Percentiles rank a stretch among this genome's conserved stretches.
phyloP scores from a whole-genome alignment of 92 coral and sea anemone species.

The Scolanthus callimorphus region DNA sequence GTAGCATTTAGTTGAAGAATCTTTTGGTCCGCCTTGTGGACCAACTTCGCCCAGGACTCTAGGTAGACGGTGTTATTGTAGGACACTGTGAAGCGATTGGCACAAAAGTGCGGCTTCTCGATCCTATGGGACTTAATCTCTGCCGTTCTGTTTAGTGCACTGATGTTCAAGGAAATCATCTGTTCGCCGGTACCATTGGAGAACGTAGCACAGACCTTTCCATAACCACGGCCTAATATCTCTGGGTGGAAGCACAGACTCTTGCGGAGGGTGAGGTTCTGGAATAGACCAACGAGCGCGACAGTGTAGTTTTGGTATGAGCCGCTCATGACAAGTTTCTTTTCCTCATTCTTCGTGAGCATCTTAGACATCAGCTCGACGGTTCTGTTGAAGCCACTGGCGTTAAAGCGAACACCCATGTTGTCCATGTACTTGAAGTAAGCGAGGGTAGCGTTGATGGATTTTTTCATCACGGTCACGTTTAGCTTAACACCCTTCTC shows the following conservation, averaged over 20 bases:
- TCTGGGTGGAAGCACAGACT: constrained; percentile 57
- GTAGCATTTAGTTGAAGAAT: constrained; percentile 56
- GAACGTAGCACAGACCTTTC: constrained; percentile 53
- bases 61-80: constrained; percentile 49
- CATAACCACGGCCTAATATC: constrained; percentile 52
- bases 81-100: constrained; percentile 53
- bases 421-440: constrained; percentile 42
- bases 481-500: constrained; percentile 78
- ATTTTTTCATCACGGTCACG: constrained; percentile 53
- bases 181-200: constrained; percentile 60
- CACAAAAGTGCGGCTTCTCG: constrained; percentile 18
- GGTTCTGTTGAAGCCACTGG: constrained; percentile 55
- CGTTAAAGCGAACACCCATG: constrained; percentile 66
- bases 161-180: constrained; percentile 61
- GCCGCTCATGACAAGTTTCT: constrained; percentile 54
- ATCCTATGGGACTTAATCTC: constrained; percentile 58
- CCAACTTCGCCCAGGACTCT: constrained; percentile 63
- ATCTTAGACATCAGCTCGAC: constrained; percentile 50
- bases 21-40: constrained; percentile 27
- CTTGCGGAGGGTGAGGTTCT: constrained; percentile 40
- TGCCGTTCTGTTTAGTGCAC: constrained; percentile 53
- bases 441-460: constrained; percentile 55
- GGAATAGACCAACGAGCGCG: constrained; percentile 54
- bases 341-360: constrained; percentile 37
- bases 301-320: constrained; percentile 71